A percentile compares a stretch with the other conserved stretches of the same genome.
Conservation (phyloP, 2,113 vertebrate genomes). For the Pseudorhombus dupliciocellatus region DNA sequence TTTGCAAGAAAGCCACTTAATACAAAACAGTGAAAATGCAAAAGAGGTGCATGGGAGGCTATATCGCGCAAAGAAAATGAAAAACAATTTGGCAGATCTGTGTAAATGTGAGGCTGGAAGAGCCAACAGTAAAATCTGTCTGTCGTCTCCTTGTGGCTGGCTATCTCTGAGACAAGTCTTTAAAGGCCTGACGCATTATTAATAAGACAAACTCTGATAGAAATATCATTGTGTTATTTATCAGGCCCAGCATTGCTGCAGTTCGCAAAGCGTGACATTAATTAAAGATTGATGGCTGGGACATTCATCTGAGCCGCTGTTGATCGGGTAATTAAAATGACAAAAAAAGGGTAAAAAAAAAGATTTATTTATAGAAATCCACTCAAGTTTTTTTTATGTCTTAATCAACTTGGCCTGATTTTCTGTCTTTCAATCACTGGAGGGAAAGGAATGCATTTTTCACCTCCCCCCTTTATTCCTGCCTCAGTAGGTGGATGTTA, state of each 20-base stretch:
- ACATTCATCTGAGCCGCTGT: constrained; percentile 79
- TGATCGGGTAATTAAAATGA: constrained; percentile 86
- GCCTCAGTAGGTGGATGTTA: constrained; percentile 51
- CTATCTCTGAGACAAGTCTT: constrained; percentile 78
- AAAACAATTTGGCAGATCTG: constrained; percentile 54
- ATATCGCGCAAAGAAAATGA: constrained; percentile 67
- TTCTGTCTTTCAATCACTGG: constrained; percentile 69
- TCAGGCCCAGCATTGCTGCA: constrained; percentile 80
- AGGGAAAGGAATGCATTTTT: constrained; percentile 43
- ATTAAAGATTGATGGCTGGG: constrained; percentile 85
- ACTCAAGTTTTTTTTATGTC: constrained; percentile 78
- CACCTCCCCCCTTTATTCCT: constrained; percentile 9
- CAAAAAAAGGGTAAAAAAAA: constrained; percentile 75
- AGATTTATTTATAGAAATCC: constrained; percentile 84
- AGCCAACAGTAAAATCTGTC: constrained; percentile 56
- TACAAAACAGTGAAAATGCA: constrained; percentile 24
- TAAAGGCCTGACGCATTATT: constrained; percentile 83
- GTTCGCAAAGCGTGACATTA: constrained; percentile 84
- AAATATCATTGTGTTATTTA: constrained; percentile 87
- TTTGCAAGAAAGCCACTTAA: constrained; percentile 15
- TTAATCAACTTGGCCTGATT: constrained; percentile 67
- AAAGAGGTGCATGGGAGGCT: constrained; percentile 16
- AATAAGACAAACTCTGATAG: constrained; percentile 87
- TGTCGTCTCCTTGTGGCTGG: constrained; percentile 77
- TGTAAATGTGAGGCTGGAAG: constrained; percentile 36